Conservation (phyloP, 2,888 invertebrate genomes). For the Caenorhabditis becei region DNA sequence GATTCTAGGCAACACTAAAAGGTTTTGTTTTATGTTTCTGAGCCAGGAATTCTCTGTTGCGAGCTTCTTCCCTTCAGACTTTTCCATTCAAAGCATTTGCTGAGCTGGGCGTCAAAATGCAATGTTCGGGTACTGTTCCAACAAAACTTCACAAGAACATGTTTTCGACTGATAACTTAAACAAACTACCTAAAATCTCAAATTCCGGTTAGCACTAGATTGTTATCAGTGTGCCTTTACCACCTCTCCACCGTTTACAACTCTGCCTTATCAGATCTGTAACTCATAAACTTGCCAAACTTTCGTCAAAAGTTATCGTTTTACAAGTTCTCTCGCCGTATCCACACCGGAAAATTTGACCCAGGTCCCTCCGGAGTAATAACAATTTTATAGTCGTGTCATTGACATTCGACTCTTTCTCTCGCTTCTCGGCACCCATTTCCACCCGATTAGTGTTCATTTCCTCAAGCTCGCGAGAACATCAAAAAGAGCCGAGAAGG, state of each 20-base stretch:
- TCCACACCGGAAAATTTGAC: background rate
- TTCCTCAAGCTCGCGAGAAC: slow-evolving; percentile 25
- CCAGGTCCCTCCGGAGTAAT: slow-evolving; percentile 30
- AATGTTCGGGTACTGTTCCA: too few relatives aligned
- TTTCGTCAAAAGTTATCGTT: slow-evolving; percentile 23
- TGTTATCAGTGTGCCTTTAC: background rate
- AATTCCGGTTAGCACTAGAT: background rate
- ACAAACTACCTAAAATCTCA: too few relatives aligned
- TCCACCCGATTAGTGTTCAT: slow-evolving; percentile 63
- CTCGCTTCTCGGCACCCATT: slow-evolving; percentile 14
- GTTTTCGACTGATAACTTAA: too few relatives aligned
- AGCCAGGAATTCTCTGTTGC: too few relatives aligned
- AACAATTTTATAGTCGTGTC: slow-evolving; percentile 58
- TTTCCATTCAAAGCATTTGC: too few relatives aligned
- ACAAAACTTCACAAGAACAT: too few relatives aligned
- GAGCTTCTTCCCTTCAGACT: too few relatives aligned
- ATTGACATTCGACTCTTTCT: slow-evolving; percentile 26
- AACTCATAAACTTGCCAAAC: slow-evolving; percentile 41
- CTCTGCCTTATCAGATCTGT: background rate
- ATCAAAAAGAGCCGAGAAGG: slow-evolving; percentile 38
- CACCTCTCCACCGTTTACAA: background rate
- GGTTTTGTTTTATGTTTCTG: slow-evolving; percentile 3
- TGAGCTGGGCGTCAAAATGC: too few relatives aligned
- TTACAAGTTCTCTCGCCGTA: background rate
- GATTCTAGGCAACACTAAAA: too few relatives aligned